A percentile compares a stretch with the other conserved stretches of the same genome.
These are phyloP conservation scores for Deilephila elpenor DNA, from an alignment of 2,888 invertebrate genomes.

Conservation along the genomic window DNA sequence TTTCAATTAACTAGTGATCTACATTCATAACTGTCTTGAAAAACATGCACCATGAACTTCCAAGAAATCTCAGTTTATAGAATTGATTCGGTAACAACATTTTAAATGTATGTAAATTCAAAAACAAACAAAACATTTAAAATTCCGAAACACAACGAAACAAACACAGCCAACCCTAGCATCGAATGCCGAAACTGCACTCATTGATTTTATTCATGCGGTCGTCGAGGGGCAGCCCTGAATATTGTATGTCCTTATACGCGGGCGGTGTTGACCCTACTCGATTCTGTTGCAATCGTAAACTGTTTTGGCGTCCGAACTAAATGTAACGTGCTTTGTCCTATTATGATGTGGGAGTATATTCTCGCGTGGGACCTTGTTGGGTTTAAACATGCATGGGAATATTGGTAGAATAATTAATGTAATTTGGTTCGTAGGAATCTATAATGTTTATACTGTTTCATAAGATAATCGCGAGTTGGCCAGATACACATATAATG, in stretches of 20 bases:
- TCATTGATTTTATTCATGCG: slow-evolving; percentile 43
- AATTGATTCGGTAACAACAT: too few species aligned
- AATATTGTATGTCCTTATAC: slow-evolving; percentile 52
- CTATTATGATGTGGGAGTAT: slow-evolving; percentile 3
- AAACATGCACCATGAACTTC: too few species aligned
- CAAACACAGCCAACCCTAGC: slow-evolving; percentile 16
- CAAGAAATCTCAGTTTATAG: too few species aligned
- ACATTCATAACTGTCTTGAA: too few species aligned
- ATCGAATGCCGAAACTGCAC: slow-evolving; percentile 34
- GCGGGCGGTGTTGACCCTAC: slow-evolving; percentile 38
- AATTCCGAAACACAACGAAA: background rate
- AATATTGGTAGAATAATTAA: background rate
- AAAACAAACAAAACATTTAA: too few species aligned
- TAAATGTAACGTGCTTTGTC: slow-evolving; percentile 31
- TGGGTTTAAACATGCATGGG: background rate
- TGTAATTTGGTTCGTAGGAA: too few species aligned
- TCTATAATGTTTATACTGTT: too few species aligned
- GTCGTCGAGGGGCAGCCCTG: slow-evolving; percentile 45
- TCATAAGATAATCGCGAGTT: too few species aligned
- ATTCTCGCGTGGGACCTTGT: background rate
- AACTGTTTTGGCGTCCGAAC: slow-evolving; percentile 25
- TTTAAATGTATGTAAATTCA: too few species aligned
- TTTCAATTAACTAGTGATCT: too few species aligned
- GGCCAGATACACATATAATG: too few species aligned
- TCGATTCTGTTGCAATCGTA: slow-evolving; percentile 44